Evolutionary conservation across 2,797 vertebrate species (phyloP), one percentile per base, ranked within the genome.

Genomic region (Garrulus glandarius): DNA sequence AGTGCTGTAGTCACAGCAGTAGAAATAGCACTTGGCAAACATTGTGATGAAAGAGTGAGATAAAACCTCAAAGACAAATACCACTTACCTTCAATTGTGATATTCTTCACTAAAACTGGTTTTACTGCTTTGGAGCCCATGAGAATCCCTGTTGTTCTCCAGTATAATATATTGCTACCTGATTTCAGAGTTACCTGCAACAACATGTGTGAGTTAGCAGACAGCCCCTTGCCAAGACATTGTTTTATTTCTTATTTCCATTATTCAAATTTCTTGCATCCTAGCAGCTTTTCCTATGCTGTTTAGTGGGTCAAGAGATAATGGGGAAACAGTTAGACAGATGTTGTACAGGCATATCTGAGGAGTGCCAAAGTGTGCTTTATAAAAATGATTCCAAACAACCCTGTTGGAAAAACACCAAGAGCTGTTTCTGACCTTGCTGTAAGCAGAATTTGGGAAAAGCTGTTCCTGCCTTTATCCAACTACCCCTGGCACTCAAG

Each of bases 81-180:
- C 67, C 57, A 49, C 71, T 77, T 97, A 99, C 99, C 99, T 98
- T 99, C 99, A 92, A 99, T 99, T 53, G 98, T 98, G 96, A 99
- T 97, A 93, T 99, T 99, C 98, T 99, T 99, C 93, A 99, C 97
- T 60, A 99, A 93, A 75, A 99, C 99, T 32, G 99, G 99, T 89
- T 99, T 99, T 90, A 99, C 98, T 26, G 98, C 98, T 98, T 99
- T 99, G 32, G 98, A 98, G 3, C 98, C 98, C 98, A 99, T 98
- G 27, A 99, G 97, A 89, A 99, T 98, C 29, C 99, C 99, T 20
- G 99, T 99, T 18, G 99, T 99, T 96, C 99, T 99, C 99, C 99
- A 99, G 97, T 99, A 99, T 12, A 99, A 97, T 95, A 99, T 99
- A 94, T 99, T 99, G 75, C 98, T 98, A 50, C 99, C 99, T 63